Base-by-base conservation (phyloP, 2,888 invertebrate genomes). In the Ormyrus thymus region DNA sequence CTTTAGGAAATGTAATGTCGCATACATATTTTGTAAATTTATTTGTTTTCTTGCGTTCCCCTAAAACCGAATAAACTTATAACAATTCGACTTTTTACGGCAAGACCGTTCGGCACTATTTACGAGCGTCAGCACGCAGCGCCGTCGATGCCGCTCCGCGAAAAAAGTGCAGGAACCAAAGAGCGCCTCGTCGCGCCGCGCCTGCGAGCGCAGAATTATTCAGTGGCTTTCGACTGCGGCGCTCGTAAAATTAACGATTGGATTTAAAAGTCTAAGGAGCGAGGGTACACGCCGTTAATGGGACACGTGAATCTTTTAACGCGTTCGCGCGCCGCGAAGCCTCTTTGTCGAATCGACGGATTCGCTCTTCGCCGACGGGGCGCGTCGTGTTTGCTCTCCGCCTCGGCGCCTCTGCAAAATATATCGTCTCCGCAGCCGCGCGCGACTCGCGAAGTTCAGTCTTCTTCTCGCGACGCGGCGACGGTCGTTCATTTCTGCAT, bases 211-310 rank as follows among this genome's bases (percentile, higher is more conserved):
- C 29, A 15, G 74, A 43, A 65, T 58, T 56, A 65, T 66, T 66
- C 13, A 58, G 10, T 15, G 50, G 29, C 50, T 70, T 59, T 48
- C 58, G 70, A 43, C 43, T 48, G 11, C 15, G 2, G 15, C 58
- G 6, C 62, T 75, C 66, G 59, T 61, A 53, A 68, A 68, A 66
- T 76, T 62, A 76, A 61, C 55, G 55, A 69, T 68, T 15, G 48
- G 15, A 76, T 76, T 62, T 56, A 69, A 62, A 69, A 76, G 69
- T 61, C 51, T 56, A 56, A 73, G 10, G 7, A 7, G 6, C 50
- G 13, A n/a, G 5, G 13, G 56, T 69, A 13, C 15, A 55, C 10
- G 46, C 13, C 29, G 29, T 29, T 29, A 29, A 29, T 29, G 29
- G 43, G 56, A 45, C 43, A n/a, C 53, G 9, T 69, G 6, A 9